phyloP scores from a whole-genome alignment of 1,140 invertebrate species.

The Bombyx mandarina region DNA sequence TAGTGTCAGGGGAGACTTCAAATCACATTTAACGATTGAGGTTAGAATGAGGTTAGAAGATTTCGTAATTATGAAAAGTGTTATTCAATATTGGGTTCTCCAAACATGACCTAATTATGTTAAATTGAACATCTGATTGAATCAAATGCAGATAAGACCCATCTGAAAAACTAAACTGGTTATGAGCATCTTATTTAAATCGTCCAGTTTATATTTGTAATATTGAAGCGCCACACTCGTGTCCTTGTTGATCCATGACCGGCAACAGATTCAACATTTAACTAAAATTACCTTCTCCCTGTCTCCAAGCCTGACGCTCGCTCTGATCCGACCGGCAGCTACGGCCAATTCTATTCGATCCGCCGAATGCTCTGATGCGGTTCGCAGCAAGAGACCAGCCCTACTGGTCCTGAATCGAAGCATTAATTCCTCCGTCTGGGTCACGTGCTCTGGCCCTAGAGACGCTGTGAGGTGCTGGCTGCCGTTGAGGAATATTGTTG shows the following conservation, averaged over 20 bases:
- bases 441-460: constrained; percentile 84
- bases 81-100: no score
- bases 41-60: no score
- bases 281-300: constrained; percentile 80
- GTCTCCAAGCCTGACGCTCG: constrained; percentile 87
- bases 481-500: constrained; percentile 90
- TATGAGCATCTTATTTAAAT: neutral
- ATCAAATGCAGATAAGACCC: neutral
- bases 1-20: no score
- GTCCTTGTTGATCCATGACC: constrained; percentile 1
- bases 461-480: constrained; percentile 87
- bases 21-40: no score
- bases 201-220: no score
- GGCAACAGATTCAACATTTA: no score
- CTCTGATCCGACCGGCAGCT: constrained; percentile 83
- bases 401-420: constrained; percentile 89
- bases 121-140: neutral
- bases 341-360: constrained; percentile 88
- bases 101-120: no score
- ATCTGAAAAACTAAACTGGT: neutral
- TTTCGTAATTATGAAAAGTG: no score
- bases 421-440: constrained; percentile 92
- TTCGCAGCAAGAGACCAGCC: constrained; percentile 82
- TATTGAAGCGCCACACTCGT: neutral
- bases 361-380: constrained; percentile 81